A percentile compares a stretch with the other conserved stretches of the same genome.
Evolutionary conservation across 2,888 invertebrate species (phyloP).

Genomic region (Yponomeuta cagnagella): DNA sequence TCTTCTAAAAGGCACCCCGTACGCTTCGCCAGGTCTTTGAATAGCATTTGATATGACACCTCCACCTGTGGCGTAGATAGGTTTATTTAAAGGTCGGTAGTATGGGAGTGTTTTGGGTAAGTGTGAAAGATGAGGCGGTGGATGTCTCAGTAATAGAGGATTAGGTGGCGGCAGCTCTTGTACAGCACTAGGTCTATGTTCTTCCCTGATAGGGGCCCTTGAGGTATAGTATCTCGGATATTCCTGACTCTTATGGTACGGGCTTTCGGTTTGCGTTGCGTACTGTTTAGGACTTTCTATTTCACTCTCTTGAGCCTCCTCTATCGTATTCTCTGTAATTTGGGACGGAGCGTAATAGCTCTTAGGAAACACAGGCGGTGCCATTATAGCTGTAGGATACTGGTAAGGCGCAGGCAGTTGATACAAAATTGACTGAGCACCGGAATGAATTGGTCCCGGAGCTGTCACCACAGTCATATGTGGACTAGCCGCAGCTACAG

Average conservation of each 20-base stretch:
- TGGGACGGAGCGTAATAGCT: conserved; percentile 8
- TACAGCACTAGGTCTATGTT: conserved; percentile 39
- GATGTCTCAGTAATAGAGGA: conserved; percentile 47
- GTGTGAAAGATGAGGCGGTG: conserved; percentile 52
- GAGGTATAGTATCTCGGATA: conserved; percentile 54
- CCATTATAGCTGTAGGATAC: conserved; percentile 40
- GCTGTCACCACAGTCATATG: conserved; percentile 16
- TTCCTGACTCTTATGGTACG: conserved; percentile 38
- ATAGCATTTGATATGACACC: conserved; percentile 34
- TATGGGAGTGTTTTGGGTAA: conserved; percentile 59
- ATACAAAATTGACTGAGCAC: conserved; percentile 35
- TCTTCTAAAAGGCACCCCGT: conserved; percentile 41
- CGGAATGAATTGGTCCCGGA: conserved; percentile 16
- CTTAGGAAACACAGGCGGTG: conserved; percentile 34
- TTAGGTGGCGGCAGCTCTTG: conserved; percentile 55
- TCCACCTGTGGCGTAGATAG: conserved; percentile 46
- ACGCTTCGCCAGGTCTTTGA: conserved; percentile 41
- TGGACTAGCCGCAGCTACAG: conserved; percentile 20
- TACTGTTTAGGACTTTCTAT: conserved; percentile 44
- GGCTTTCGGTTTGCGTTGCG: conserved; percentile 39
- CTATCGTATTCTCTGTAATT: conserved; percentile 43
- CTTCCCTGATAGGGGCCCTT: conserved; percentile 44
- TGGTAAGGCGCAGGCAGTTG: conserved; percentile 47
- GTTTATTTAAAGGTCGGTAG: conserved; percentile 50
- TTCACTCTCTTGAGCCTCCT: conserved; percentile 41